Conservation (phyloP, 37 sponge, comb jelly and placozoan species). For the Agelas oroides region DNA sequence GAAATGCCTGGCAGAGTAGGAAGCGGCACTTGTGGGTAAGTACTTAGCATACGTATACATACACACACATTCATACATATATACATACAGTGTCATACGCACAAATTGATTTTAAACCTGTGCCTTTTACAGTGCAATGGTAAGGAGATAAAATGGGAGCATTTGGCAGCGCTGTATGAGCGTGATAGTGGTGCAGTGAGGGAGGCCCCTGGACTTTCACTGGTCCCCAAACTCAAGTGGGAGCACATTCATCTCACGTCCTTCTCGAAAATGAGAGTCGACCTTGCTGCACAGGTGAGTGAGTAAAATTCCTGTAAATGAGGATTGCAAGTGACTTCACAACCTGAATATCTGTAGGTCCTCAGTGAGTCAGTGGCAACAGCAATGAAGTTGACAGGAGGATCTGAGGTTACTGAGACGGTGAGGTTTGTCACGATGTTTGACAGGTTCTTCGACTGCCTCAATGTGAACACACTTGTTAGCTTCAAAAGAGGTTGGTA, state of each 20-base stretch:
- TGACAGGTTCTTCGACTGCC: conserved; percentile 54
- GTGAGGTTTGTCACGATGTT: conserved; percentile 7
- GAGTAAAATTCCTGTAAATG: background rate
- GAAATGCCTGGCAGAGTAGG: conserved; percentile 35
- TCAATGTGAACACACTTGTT: conserved; percentile 43
- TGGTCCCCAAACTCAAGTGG: conserved; percentile 56
- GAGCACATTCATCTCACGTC: conserved; percentile 61
- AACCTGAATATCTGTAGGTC: background rate
- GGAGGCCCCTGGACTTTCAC: background rate
- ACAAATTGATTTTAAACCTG: no score
- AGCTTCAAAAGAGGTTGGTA: no score
- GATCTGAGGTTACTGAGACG: conserved; percentile 18
- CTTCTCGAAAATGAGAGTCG: conserved; percentile 68
- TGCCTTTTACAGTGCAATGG: conserved; percentile 42
- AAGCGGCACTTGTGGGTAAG: conserved; percentile 42
- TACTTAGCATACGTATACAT: background rate
- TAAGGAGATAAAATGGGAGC: conserved; percentile 29
- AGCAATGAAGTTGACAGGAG: conserved; percentile 22
- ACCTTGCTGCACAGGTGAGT: conserved; percentile 64
- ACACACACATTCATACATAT: no score
- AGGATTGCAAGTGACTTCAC: no score
- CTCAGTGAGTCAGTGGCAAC: conserved; percentile 46
- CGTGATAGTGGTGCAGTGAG: background rate
- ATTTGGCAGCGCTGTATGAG: conserved; percentile 22
- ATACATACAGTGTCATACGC: no score